These are phyloP conservation scores for Melitaea cinxia DNA, from an alignment of 1,140 invertebrate genomes.

Conservation along the genomic window DNA sequence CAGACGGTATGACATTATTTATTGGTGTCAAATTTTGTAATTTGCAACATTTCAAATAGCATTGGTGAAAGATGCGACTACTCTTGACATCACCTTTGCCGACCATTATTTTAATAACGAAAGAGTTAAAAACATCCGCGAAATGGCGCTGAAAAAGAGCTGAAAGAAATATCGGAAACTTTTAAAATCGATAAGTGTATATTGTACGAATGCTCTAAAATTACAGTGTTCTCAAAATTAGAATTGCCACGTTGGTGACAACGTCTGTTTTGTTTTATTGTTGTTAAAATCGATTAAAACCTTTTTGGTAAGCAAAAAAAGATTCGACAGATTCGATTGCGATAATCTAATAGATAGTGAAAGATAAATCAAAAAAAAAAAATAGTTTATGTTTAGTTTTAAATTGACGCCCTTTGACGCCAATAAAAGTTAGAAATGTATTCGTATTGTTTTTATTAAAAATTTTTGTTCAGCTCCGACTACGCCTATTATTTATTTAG, in stretches of 20 bases:
- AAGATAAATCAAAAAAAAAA: too few species aligned
- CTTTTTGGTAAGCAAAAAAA: neutral
- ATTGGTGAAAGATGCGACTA: slow-evolving; percentile 77
- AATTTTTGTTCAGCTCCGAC: too few species aligned
- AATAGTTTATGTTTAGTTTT: too few species aligned
- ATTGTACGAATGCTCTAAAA: slow-evolving; percentile 58
- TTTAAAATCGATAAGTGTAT: slow-evolving; percentile 11
- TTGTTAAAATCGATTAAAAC: neutral
- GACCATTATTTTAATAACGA: slow-evolving; percentile 61
- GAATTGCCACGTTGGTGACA: slow-evolving; percentile 52
- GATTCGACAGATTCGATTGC: neutral
- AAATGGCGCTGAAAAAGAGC: neutral
- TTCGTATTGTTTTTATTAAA: too few species aligned
- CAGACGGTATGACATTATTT: slow-evolving; percentile 63
- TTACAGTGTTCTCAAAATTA: slow-evolving; percentile 54
- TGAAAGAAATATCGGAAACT: neutral
- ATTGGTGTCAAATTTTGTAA: slow-evolving; percentile 74
- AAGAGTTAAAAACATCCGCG: slow-evolving; percentile 51
- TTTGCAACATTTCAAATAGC: slow-evolving; percentile 78
- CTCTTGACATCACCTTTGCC: slow-evolving; percentile 70
- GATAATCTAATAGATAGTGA: too few species aligned
- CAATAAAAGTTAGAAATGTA: too few species aligned
- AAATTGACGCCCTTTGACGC: too few species aligned
- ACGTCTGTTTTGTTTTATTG: slow-evolving; percentile 1
- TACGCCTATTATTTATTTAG: too few species aligned